These are phyloP conservation scores for Erpornis zantholeuca DNA, from an alignment of 2,113 vertebrate species.

Conservation along the genomic window DNA sequence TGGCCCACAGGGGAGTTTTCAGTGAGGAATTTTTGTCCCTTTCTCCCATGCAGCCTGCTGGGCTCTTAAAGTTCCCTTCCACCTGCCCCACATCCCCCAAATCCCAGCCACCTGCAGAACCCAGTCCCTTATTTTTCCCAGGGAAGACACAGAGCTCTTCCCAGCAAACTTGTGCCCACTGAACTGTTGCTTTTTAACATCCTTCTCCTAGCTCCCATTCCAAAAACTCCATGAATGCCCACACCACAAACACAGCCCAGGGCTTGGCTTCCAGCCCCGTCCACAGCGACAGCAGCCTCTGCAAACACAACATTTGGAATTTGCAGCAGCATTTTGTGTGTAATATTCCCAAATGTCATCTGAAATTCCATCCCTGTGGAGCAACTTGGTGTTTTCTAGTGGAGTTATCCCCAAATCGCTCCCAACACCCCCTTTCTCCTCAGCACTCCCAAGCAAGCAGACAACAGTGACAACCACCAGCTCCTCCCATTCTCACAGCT, in stretches of 20 bases:
- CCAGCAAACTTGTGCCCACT: background rate
- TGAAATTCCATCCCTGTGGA: background rate
- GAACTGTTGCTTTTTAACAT: background rate
- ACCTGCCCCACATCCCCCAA: accelerated
- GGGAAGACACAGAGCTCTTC: background rate
- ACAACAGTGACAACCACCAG: background rate
- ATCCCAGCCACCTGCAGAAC: background rate
- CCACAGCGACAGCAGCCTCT: accelerated
- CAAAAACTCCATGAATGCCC: background rate
- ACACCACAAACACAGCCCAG: background rate
- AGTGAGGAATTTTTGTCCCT: background rate
- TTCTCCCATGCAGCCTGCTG: accelerated
- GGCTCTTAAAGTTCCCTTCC: background rate
- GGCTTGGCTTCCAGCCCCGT: accelerated
- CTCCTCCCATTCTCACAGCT: accelerated
- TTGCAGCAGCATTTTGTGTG: background rate
- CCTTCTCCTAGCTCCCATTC: background rate
- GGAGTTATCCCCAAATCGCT: background rate
- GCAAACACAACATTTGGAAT: background rate
- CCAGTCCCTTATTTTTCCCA: background rate
- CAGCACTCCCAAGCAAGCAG: background rate
- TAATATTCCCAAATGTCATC: background rate
- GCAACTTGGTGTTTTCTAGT: background rate
- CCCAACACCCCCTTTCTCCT: background rate
- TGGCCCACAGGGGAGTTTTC: background rate